phyloP scores from a whole-genome alignment of 1,140 invertebrate species.

The Megathymus violae region DNA sequence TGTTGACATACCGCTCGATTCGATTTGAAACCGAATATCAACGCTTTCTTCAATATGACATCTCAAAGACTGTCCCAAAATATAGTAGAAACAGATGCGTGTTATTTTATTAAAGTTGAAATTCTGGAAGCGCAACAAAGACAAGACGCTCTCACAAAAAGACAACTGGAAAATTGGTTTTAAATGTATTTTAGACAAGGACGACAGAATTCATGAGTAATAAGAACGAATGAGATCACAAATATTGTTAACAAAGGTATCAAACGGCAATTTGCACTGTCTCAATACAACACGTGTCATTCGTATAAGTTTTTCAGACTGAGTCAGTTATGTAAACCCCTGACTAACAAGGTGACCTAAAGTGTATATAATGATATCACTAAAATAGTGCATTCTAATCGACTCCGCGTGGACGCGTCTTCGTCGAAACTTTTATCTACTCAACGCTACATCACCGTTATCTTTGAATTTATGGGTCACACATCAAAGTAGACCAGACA shows the following conservation, averaged over 20 bases:
- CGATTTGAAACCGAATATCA: slow-evolving; percentile 46
- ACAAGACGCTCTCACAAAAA: slow-evolving; percentile 13
- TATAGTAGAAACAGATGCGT: slow-evolving; percentile 55
- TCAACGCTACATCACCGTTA: slow-evolving; percentile 45
- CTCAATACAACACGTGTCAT: slow-evolving; percentile 50
- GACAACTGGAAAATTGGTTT: slow-evolving; percentile 26
- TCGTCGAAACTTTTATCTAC: slow-evolving; percentile 61
- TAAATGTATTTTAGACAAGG: slow-evolving; percentile 24
- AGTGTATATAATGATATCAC: slow-evolving; percentile 64
- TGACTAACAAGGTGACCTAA: slow-evolving; percentile 60
- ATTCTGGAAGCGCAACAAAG: slow-evolving; percentile 40
- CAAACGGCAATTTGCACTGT: slow-evolving; percentile 35
- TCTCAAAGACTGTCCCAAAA: slow-evolving; percentile 49
- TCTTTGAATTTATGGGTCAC: slow-evolving; percentile 56
- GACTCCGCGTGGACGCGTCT: slow-evolving; percentile 53
- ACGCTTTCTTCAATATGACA: slow-evolving; percentile 47
- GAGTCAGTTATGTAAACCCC: slow-evolving; percentile 65
- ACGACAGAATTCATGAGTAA: background rate
- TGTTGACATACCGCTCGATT: slow-evolving; percentile 15
- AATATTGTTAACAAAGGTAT: slow-evolving; percentile 42
- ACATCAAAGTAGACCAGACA: slow-evolving; percentile 45
- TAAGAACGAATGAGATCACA: slow-evolving; percentile 14
- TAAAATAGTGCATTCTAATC: slow-evolving; percentile 53
- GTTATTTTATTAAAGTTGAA: slow-evolving; percentile 50
- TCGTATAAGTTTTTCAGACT: slow-evolving; percentile 56